Percentiles rank a stretch among this genome's conserved stretches.
phyloP scores from a whole-genome alignment of 2,888 invertebrate genomes.

The Macropis europaea region DNA sequence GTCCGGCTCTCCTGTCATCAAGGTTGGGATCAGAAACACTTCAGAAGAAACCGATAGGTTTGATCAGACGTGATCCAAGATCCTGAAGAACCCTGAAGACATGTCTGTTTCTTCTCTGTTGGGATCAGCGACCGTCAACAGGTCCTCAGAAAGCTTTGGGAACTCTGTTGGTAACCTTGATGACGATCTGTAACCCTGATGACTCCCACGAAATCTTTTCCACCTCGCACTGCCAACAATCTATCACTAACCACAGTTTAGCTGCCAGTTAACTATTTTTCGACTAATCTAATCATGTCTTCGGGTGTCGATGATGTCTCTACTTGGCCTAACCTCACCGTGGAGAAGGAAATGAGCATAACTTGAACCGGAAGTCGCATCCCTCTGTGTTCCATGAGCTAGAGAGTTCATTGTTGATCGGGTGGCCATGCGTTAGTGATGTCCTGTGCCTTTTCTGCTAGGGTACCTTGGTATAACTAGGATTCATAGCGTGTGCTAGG shows the following conservation, averaged over 20 bases:
- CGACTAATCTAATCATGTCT: slow-evolving; percentile 63
- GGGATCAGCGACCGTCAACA: slow-evolving; percentile 1
- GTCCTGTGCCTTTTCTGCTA: slow-evolving; percentile 49
- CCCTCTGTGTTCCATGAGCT: slow-evolving; percentile 48
- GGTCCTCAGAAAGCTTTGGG: no score
- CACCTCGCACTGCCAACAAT: slow-evolving; percentile 77
- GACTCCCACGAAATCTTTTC: slow-evolving; percentile 62
- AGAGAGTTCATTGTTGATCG: slow-evolving; percentile 19
- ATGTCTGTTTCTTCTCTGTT: slow-evolving; percentile 11
- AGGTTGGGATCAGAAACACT: no score
- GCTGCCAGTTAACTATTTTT: slow-evolving; percentile 64
- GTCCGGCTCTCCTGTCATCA: slow-evolving; percentile 37
- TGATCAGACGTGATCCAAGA: not conserved
- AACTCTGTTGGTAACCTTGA: slow-evolving; percentile 12
- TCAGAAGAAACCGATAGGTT: not conserved
- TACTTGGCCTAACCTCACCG: slow-evolving; percentile 56
- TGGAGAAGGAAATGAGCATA: slow-evolving; percentile 38
- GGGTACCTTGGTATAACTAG: not conserved
- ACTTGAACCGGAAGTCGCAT: slow-evolving; percentile 48
- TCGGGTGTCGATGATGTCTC: slow-evolving; percentile 66
- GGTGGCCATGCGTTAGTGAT: slow-evolving; percentile 59
- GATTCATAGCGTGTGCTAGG: no score
- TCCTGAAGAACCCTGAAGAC: no score
- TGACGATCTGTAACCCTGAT: slow-evolving; percentile 16
- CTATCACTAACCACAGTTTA: slow-evolving; percentile 73